Evolutionary conservation across 2,113 vertebrate species (phyloP).

Genomic region (Trichechus manatus): DNA sequence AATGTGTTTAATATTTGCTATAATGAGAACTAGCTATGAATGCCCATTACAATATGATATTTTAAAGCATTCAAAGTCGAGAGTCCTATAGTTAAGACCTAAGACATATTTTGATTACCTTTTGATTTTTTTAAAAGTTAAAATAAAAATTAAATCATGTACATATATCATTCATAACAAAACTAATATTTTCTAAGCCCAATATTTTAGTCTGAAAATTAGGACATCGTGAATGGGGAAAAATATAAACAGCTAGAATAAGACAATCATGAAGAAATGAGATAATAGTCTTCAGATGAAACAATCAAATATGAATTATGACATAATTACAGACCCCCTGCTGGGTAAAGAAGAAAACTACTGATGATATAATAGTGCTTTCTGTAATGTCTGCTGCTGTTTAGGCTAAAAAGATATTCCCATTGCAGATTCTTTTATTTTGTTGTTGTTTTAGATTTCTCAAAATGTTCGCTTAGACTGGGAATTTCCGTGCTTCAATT

Average conservation of each 20-base stretch:
- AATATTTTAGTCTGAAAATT: constrained; percentile 80
- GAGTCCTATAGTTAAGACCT: constrained; percentile 32
- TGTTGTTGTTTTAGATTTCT: constrained; percentile 63
- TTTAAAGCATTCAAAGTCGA: not conserved
- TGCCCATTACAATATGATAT: not conserved
- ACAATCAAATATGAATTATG: constrained; percentile 85
- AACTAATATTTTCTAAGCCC: constrained; percentile 81
- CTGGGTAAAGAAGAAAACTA: constrained; percentile 78
- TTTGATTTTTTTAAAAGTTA: constrained; percentile 79
- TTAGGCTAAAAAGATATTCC: constrained; percentile 61
- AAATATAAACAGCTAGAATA: constrained; percentile 81
- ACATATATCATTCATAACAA: constrained; percentile 79
- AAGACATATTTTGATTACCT: constrained; percentile 69
- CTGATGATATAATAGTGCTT: constrained; percentile 81
- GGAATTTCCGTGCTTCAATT: not conserved
- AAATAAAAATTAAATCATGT: constrained; percentile 80
- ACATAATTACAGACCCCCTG: constrained; percentile 83
- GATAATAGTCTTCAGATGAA: constrained; percentile 84
- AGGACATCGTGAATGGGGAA: constrained; percentile 75
- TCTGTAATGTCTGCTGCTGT: constrained; percentile 56
- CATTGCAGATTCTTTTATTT: constrained; percentile 22
- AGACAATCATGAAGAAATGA: constrained; percentile 83
- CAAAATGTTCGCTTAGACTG: not conserved
- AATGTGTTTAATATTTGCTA: constrained; percentile 39
- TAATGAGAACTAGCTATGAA: not conserved